Evolutionary conservation across 1,140 invertebrate genomes (phyloP), one percentile per base, ranked within the genome.

Genomic region (Lasioglossum baleicum): DNA sequence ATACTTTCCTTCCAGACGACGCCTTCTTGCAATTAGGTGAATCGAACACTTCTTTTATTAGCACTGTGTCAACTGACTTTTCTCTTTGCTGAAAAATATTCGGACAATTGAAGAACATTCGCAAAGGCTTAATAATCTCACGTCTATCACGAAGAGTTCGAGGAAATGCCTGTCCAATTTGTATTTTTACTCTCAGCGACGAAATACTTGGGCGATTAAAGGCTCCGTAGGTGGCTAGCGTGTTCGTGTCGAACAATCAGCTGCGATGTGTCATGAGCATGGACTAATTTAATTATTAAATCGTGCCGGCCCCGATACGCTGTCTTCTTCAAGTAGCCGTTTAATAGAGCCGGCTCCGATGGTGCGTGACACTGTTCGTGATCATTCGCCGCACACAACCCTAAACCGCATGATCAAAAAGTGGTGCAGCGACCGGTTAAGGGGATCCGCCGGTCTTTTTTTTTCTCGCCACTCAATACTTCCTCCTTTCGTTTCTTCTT

Each of bases 281-380:
- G 7, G 69, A 17, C 26, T 76, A 65, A 85, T 81, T 84, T 74
- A 71, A 85, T 84, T 84, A 81, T 81, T 75, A 81, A 84, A 85
- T 81, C 53, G 40, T 77, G 61, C 44, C 66, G 44, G 51, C 61
- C 40, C 69, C 44, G 44, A 70, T 74, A 65, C 65, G 72, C 3
- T 69, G 42, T 69, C 60, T 74, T 44, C 60, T n/a, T n/a, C 42
- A 53, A 48, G 67, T 11, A 56, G 53, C 15, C 68, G 51, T 35
- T 66, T 64, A 75, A 80, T 69, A 42, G 82, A 56, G 26, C 42
- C 67, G 61, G 68, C 22, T 61, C 60, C 60, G 51, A 65, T 68
- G 68, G 2, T 58, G 60, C 61, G 51, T 75, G 42, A 75, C 64
- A 60, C 72, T 44, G 10, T 7, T 44, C 8, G 17, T 20, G 51